These are phyloP conservation scores for Argyrosomus japonicus DNA, from an alignment of 2,113 vertebrate genomes.

Conservation along the genomic window DNA sequence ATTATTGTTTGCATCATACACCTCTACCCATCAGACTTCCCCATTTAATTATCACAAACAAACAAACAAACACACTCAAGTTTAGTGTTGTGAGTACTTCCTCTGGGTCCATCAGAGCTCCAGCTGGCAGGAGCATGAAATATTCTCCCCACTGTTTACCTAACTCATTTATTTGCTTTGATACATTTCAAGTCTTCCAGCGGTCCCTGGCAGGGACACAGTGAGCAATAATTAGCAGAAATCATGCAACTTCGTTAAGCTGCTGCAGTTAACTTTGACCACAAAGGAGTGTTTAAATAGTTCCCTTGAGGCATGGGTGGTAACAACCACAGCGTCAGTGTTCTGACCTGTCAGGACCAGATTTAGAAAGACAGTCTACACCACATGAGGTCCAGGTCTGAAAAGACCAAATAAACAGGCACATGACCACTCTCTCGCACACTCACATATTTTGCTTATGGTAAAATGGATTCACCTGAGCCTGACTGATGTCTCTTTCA, in stretches of 20 bases:
- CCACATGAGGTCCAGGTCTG: background rate
- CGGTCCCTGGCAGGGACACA: constrained; percentile 1
- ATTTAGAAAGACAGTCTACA: background rate
- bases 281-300: background rate
- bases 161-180: constrained; percentile 57
- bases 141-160: constrained; percentile 36
- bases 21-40: background rate
- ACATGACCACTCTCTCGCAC: constrained; percentile 9
- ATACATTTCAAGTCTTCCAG: constrained; percentile 37
- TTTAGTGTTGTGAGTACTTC: background rate
- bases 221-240: constrained; percentile 34
- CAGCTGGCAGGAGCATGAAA: constrained; percentile 20
- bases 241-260: constrained; percentile 16
- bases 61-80: constrained; percentile 25
- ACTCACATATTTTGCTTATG: background rate
- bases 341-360: background rate
- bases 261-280: constrained; percentile 17
- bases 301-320: constrained; percentile 7
- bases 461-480: constrained; percentile 25
- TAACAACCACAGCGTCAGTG: background rate
- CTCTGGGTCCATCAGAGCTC: constrained; percentile 10
- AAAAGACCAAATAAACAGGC: background rate
- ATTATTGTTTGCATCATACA: background rate
- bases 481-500: constrained; percentile 3
- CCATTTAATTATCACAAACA: constrained; percentile 35